Evolutionary conservation across 2,113 vertebrate species (phyloP), one percentile per base, ranked within the genome.

Genomic region (Sphaerodactylus townsendi): DNA sequence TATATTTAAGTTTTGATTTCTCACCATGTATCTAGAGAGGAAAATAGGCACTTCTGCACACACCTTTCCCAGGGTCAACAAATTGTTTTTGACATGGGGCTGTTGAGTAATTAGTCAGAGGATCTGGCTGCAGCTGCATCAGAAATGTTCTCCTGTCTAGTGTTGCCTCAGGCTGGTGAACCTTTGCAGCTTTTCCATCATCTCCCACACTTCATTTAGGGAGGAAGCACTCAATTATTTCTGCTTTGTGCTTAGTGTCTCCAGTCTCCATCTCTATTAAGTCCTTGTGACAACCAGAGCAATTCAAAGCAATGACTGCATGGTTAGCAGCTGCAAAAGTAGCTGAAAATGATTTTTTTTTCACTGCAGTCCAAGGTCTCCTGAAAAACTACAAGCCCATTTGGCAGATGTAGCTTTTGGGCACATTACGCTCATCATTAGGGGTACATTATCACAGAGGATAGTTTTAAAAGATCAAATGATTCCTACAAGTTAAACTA

Each of bases 21-120:
- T 88, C 91, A 69, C 81, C 25, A 25, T 53, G 80, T 83, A 89
- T 64, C 41, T 81, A 86, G 78, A 48, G 82, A 64, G 84, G 90
- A 68, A 86, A 89, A 91, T 86, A 81, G 77, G 71, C 73, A 72
- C 71, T 93, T 88, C 87, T 88, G 86, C 85, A 83, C 82, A 83
- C 86, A 81, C 2, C 2, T 86, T 74, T 86, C 86, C 90, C 25
- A 89, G 90, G 87, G 84, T 87, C 90, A 85, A 79, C 79, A 91
- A 92, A 92, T 81, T 86, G 84, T 93, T 84, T 94, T 92, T 93
- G 92, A 93, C 88, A 90, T 33, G 41, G 83, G 88, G 81, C 83
- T 87, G 74, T 46, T 69, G 75, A 88, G 80, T 89, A 82, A 90
- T 93, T 90, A 86, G 87, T 41, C 59, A 62, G 62, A 93, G 82